phyloP scores from a whole-genome alignment of 2,888 invertebrate species.

The Syritta pipiens region DNA sequence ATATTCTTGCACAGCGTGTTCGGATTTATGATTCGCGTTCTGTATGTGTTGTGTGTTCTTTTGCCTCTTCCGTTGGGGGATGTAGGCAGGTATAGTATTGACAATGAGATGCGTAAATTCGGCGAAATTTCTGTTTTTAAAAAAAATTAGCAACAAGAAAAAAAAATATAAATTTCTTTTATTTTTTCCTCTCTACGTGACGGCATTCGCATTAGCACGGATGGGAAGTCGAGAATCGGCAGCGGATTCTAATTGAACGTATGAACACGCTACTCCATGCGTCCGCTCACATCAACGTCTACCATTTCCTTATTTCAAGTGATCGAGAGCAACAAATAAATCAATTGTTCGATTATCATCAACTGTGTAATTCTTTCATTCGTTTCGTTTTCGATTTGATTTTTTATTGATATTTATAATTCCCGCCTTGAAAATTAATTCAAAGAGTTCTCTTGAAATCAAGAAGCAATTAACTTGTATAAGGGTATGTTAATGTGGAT shows the following conservation, averaged over 20 bases:
- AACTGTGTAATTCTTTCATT: no score
- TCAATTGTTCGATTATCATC: slow-evolving; percentile 27
- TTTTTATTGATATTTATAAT: slow-evolving; percentile 30
- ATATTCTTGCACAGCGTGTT: background rate
- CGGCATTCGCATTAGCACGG: background rate
- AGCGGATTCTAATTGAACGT: background rate
- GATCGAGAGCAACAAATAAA: slow-evolving; percentile 28
- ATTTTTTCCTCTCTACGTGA: slow-evolving; percentile 14
- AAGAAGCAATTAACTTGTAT: slow-evolving; percentile 42
- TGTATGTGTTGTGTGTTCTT: no score
- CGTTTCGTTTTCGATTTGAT: slow-evolving; percentile 8
- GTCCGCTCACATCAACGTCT: background rate
- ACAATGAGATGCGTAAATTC: slow-evolving; percentile 26
- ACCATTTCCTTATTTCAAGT: no score
- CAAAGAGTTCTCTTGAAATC: slow-evolving; percentile 13
- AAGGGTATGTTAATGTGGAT: slow-evolving; percentile 44
- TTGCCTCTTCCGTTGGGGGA: background rate
- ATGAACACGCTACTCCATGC: slow-evolving; percentile 1
- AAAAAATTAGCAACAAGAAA: slow-evolving; percentile 33
- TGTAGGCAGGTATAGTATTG: slow-evolving; percentile 2
- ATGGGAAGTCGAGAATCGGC: background rate
- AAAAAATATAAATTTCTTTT: background rate
- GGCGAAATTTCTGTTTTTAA: slow-evolving; percentile 53
- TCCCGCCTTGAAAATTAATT: slow-evolving; percentile 23
- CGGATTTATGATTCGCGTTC: slow-evolving; percentile 32